Base-by-base conservation (phyloP, 2,113 vertebrate genomes). In the Poecilia latipinna region DNA sequence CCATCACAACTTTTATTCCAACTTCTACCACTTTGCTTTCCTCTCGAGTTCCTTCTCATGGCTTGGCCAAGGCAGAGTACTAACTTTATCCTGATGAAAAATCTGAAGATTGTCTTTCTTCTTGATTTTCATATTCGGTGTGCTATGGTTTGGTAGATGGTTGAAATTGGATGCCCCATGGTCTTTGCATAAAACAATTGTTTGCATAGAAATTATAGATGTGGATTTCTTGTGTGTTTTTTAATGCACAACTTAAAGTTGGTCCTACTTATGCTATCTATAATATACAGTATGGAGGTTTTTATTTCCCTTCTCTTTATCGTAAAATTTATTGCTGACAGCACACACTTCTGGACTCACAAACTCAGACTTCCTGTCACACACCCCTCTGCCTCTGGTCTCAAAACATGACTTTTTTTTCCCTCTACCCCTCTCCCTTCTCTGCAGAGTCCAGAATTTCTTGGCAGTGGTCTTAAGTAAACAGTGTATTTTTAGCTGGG, bases 401-500 rank as follows among this genome's bases (percentile, higher is more conserved):
- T 87, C 71, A 90, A 91, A 90, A 92, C 88, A 90, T 85, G 72
- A 84, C 85, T 86, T 80, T 79, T 78, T 79, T 77, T 65, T 35
- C 12, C 7, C 24, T 28, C 24, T 60, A 37, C 69, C 63, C 61
- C 76, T 88, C 88, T 54, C 90, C 89, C 93, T 90, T 94, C 92
- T 94, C 93, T 91, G 89, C 93, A 89, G 92, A 88, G 93, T 93
- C 82, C 91, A 90, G 91, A 92, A 94, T 94, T 95, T 94, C 92
- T 96, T 95, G 95, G 95, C 95, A 95, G 90, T 91, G 90, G 90
- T 86, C 80, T 91, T 94, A 88, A 90, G 92, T 94, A 95, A 96
- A 95, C 95, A 94, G 92, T 87, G 93, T 96, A 96, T 96, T 96
- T 96, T 96, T 96, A 96, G 95, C 92, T 75, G 35, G 87, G 61